Evolutionary conservation across 2,113 vertebrate genomes (phyloP).

Genomic region (Noturus placidus): DNA sequence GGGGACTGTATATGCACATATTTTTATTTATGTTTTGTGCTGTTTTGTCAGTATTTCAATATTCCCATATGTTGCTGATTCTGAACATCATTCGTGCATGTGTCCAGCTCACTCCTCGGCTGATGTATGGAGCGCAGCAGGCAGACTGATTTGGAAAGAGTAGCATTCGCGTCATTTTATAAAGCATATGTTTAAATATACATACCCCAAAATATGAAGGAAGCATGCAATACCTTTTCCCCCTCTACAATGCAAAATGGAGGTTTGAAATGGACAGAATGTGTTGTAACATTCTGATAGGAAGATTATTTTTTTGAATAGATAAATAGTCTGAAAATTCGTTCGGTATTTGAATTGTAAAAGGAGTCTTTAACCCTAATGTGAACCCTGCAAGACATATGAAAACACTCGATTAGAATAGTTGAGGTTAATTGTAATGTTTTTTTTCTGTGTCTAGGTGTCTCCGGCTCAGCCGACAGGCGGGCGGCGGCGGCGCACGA

Average conservation of each 20-base stretch:
- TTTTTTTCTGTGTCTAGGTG: conserved; percentile 69
- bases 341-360: not conserved
- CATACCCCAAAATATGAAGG: not conserved
- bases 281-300: not conserved
- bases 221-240: not conserved
- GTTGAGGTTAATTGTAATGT: not conserved
- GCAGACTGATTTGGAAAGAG: not conserved
- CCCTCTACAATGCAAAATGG: not conserved
- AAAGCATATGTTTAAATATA: not conserved
- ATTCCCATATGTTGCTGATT: too few relatives aligned
- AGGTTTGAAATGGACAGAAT: not conserved
- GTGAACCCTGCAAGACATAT: not conserved
- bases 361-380: not conserved
- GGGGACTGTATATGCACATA: too few relatives aligned
- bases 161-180: not conserved
- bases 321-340: not conserved
- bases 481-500: conserved; percentile 81
- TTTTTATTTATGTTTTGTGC: not conserved
- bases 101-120: not conserved
- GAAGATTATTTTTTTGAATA: not conserved
- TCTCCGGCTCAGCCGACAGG: conserved; percentile 95
- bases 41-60: not conserved
- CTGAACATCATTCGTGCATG: not conserved
- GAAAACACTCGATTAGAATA: not conserved
- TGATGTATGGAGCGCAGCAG: not conserved